Base-by-base conservation (phyloP, 64 coral and sea anemone genomes). In the Pachyseris speciosa region DNA sequence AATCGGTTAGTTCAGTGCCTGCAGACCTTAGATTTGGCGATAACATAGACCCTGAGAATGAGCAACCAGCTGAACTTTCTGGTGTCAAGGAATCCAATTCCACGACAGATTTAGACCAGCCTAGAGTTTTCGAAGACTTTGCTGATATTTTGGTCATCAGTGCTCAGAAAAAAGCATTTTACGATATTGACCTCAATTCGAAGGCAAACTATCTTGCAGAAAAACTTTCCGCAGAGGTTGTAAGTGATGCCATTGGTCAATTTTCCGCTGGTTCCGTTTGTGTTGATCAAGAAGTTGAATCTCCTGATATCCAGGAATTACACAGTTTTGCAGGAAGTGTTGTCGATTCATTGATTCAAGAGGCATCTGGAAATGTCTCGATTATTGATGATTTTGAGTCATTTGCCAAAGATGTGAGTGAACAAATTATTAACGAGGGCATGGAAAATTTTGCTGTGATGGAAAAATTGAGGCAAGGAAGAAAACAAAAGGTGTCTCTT, bases 271-370 rank as follows among this genome's bases (percentile, higher is more conserved):
- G 51, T 61, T 67, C 75, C 5, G n/a, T 69, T 44, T 44, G n/a
- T 32, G 49, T 24, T 45, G 20, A 38, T 50, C 27, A 84, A 74
- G 89, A 92, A 84, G 11, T 58, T 7, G 68, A 51, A 6, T 38
- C 83, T 11, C 16, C 40, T 52, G 39, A 84, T 44, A 37, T 51
- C 37, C 60, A 68, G 74, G 40, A 27, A 64, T 73, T 92, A 73
- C 80, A 92, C 31, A 85, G 63, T 64, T 92, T 92, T 85, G 89
- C 79, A 20, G 80, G 69, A 72, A 84, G 60, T 75, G 69, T 92
- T 37, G 38, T 71, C 20, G 38, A 92, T 52, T 84, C 52, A 71
- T 72, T 92, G 19, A 84, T 83, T 41, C 52, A 50, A 16, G 65
- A n/a, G 64, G 80, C 89, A 16, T n/a, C 89, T 47, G 80, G 31